These are phyloP conservation scores for Drosophila parvula DNA, from an alignment of 1,140 invertebrate genomes.

Conservation along the genomic window DNA sequence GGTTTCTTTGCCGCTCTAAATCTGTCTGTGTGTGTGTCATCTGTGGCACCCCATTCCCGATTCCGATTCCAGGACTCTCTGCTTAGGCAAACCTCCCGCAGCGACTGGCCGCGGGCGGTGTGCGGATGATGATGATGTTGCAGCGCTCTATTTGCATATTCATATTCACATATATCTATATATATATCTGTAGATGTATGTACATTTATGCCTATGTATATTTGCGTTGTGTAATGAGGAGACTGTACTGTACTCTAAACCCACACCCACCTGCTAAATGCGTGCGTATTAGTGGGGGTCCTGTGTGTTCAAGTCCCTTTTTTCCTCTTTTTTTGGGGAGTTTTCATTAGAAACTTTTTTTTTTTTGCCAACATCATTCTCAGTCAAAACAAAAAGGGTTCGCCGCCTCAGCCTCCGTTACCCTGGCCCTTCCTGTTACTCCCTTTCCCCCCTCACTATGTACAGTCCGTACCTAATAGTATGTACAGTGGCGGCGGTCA, in stretches of 20 bases:
- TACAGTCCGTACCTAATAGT: constrained; percentile 30
- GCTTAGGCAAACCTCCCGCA: constrained; percentile 64
- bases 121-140: constrained; percentile 8
- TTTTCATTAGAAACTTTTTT: constrained; percentile 76
- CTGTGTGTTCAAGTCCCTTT: constrained; percentile 15
- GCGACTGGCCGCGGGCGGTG: constrained; percentile 10
- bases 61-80: neutral
- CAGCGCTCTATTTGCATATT: constrained; percentile 72
- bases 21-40: constrained; percentile 1
- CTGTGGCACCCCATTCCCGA: neutral
- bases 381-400: constrained; percentile 73
- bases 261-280: neutral
- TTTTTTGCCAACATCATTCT: constrained; percentile 64
- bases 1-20: constrained; percentile 51
- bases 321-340: constrained; percentile 57
- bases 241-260: neutral
- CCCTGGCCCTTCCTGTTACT: no score
- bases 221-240: constrained; percentile 64
- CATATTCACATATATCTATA: constrained; percentile 41
- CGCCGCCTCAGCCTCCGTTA: constrained; percentile 8
- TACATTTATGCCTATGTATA: constrained; percentile 17
- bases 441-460: neutral
- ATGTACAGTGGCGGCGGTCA: constrained; percentile 23
- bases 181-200: neutral
- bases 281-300: constrained; percentile 23